Evolutionary conservation across 2,888 invertebrate species (phyloP).

Genomic region (Drosophila stalkeri): DNA sequence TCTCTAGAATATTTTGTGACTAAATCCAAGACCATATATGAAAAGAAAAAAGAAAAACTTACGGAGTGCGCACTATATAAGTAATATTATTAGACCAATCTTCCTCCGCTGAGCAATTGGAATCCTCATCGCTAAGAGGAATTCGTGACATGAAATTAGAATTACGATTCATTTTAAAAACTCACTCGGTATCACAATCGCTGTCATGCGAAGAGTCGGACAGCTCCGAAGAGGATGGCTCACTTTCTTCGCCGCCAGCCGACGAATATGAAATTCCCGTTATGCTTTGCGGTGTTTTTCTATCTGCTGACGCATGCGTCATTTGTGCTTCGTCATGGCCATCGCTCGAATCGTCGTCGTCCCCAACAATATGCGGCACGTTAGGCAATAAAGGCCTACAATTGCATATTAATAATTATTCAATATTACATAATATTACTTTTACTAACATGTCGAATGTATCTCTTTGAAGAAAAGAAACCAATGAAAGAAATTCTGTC

Average conservation of each 20-base stretch:
- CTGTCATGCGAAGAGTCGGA: neutral
- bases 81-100: conserved; percentile 54
- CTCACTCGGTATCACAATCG: conserved; percentile 28
- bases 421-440: neutral
- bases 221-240: neutral
- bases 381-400: conserved; percentile 36
- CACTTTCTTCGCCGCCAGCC: neutral
- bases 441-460: conserved; percentile 19
- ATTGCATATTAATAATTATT: neutral
- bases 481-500: no score
- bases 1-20: neutral
- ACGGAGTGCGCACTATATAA: conserved; percentile 41
- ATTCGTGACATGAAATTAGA: neutral
- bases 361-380: conserved; percentile 56
- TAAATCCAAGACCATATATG: no score
- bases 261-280: neutral
- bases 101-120: conserved; percentile 19
- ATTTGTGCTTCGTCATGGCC: conserved; percentile 2
- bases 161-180: neutral
- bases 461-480: no score
- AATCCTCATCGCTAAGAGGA: conserved; percentile 22
- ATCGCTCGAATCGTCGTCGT: conserved; percentile 38
- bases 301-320: neutral
- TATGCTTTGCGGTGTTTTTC: accelerated
- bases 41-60: conserved; percentile 6